These are phyloP conservation scores for Acanthurus lineatus DNA, from an alignment of 2,797 vertebrate species.

Conservation along the genomic window DNA sequence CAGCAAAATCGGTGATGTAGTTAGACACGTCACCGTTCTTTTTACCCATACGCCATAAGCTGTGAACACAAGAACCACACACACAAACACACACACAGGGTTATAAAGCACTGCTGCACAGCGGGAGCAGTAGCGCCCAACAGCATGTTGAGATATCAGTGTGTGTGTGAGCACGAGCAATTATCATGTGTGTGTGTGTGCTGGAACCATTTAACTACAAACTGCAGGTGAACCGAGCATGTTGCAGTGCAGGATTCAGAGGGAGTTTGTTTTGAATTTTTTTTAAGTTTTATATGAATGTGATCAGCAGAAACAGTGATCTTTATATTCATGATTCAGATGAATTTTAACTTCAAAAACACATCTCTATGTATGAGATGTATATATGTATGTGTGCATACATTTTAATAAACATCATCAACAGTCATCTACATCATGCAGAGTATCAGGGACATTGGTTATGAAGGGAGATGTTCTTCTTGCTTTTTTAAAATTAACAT, in stretches of 20 bases:
- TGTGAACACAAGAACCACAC: conserved; percentile 84
- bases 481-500: neutral
- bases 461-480: neutral
- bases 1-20: conserved; percentile 89
- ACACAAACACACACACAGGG: conserved; percentile 74
- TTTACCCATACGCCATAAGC: conserved; percentile 88
- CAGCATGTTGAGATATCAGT: conserved; percentile 41
- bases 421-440: too few species aligned
- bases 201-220: conserved; percentile 61
- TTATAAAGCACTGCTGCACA: conserved; percentile 71
- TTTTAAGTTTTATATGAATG: conserved; percentile 14
- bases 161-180: conserved; percentile 19
- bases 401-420: too few species aligned
- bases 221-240: conserved; percentile 71
- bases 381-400: too few species aligned
- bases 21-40: conserved; percentile 89
- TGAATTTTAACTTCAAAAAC: neutral
- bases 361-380: too few species aligned
- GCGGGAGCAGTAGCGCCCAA: conserved; percentile 45
- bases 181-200: conserved; percentile 17
- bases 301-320: neutral
- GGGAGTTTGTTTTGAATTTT: conserved; percentile 25
- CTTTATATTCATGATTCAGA: neutral
- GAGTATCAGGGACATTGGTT: neutral
- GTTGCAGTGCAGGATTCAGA: conserved; percentile 20